phyloP scores from a whole-genome alignment of 2,888 invertebrate species.

The Harmothoe impar region DNA sequence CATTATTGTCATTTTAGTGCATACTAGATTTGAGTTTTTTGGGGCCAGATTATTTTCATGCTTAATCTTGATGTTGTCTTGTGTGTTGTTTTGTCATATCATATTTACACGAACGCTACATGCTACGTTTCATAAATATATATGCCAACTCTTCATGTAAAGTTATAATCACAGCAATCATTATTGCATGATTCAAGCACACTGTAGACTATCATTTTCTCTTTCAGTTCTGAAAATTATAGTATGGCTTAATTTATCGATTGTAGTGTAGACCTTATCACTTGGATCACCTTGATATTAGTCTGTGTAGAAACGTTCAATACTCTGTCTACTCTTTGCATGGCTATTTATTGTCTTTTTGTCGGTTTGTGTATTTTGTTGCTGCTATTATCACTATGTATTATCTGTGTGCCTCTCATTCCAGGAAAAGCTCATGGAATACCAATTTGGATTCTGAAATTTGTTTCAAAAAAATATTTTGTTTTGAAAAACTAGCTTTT shows the following conservation, averaged over 20 bases:
- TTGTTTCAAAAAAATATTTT: background rate
- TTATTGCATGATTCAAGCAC: slow-evolving; percentile 15
- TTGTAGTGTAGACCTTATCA: slow-evolving; percentile 4
- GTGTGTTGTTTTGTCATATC: background rate
- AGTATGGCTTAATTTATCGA: background rate
- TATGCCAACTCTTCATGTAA: too few species aligned
- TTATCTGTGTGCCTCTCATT: background rate
- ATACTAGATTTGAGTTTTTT: background rate
- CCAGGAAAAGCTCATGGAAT: background rate
- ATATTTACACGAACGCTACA: background rate
- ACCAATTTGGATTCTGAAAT: background rate
- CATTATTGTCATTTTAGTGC: background rate
- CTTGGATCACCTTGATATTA: background rate
- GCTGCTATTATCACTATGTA: background rate
- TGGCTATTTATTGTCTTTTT: background rate
- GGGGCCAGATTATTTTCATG: background rate
- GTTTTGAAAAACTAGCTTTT: too few species aligned
- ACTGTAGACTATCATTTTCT: background rate
- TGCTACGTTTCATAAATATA: background rate
- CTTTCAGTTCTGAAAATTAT: background rate
- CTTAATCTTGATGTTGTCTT: background rate
- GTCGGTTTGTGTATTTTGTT: background rate
- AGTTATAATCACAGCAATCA: background rate
- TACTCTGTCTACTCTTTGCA: background rate
- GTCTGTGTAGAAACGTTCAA: background rate